Percentiles rank a stretch among this genome's conserved stretches.
Evolutionary conservation across 2,888 invertebrate species (phyloP).

Genomic region (Danaus chrysippus): DNA sequence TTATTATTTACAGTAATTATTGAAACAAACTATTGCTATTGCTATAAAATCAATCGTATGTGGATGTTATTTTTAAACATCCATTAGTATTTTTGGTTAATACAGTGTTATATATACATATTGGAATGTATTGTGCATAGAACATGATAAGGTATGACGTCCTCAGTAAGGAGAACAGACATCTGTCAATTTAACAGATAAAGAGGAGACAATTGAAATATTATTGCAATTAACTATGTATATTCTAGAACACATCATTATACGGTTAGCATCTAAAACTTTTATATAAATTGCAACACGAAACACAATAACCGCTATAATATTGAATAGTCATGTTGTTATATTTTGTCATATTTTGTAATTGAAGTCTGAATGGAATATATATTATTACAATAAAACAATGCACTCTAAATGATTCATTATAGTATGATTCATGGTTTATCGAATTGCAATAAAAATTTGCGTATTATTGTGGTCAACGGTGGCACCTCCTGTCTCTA

Average conservation of each 20-base stretch:
- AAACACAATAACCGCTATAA: too few relatives aligned
- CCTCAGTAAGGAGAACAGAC: slow-evolving; percentile 12
- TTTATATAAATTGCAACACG: too few relatives aligned
- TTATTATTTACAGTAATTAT: too few relatives aligned
- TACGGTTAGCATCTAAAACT: too few relatives aligned
- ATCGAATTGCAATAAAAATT: slow-evolving; percentile 47
- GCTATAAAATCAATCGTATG: too few relatives aligned
- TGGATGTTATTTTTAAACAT: too few relatives aligned
- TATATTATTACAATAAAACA: slow-evolving; percentile 8
- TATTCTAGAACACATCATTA: not conserved
- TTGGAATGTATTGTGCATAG: slow-evolving; percentile 1
- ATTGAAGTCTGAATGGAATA: not conserved
- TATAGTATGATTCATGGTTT: slow-evolving; percentile 46
- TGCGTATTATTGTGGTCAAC: slow-evolving; percentile 41
- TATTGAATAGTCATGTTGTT: too few relatives aligned
- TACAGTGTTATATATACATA: not conserved
- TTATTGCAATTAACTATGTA: not conserved
- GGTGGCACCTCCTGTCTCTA: slow-evolving; percentile 39
- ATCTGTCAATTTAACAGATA: slow-evolving; percentile 18
- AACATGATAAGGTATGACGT: slow-evolving; percentile 24
- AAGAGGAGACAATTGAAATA: slow-evolving; percentile 1
- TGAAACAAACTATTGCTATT: too few relatives aligned
- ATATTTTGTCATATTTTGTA: not conserved
- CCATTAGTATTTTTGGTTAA: not conserved
- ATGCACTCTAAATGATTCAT: slow-evolving; percentile 47